Base-by-base conservation (phyloP, 2,888 invertebrate species). In the Cotesia congregata region DNA sequence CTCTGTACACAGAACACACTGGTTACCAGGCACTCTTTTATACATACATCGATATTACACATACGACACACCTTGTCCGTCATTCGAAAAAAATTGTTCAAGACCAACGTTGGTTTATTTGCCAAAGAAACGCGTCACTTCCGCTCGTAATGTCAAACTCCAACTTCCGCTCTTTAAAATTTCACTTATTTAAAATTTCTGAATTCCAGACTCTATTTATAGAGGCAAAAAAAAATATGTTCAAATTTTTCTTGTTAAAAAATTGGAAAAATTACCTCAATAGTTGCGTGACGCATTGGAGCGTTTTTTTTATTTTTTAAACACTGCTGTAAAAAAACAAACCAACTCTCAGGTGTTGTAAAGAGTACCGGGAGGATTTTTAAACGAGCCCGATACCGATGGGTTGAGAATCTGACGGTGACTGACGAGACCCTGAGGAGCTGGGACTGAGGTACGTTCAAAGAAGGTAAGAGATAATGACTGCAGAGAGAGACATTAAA, bases 91-190 rank as follows among this genome's bases (percentile, higher is more conserved):
- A 75, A 78, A 80, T 73, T 76, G 82, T 82, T 82, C 81, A 82
- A 84, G 83, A 72, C 62, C 41, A 17, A n/a, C 20, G 7, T 59
- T 30, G 60, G 81, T 82, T 81, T 89, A 83, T 89, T 89, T 89
- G 84, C 84, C 81, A 84, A 82, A 79, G 50, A 65, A 76, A 77
- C 85, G 85, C 88, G 88, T 88, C 89, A 88, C 86, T 89, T 89
- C 89, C 89, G 89, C 82, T 85, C 83, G 81, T 85, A 88, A 89
- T 89, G 89, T 89, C 89, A 89, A 89, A 88, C 86, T 86, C 85
- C 86, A 83, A 89, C 86, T 89, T 89, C 89, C 89, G 89, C 84
- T 81, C 72, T 61, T 74, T 59, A 75, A 17, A 12, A n/a, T n/a
- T 67, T n/a, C 20, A 40, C 59, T n/a, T 59, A 59, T 67, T 60